A percentile compares a stretch with the other conserved stretches of the same genome.
These are phyloP conservation scores for Mythimna albipuncta DNA, from an alignment of 2,888 invertebrate species.

Conservation along the genomic window DNA sequence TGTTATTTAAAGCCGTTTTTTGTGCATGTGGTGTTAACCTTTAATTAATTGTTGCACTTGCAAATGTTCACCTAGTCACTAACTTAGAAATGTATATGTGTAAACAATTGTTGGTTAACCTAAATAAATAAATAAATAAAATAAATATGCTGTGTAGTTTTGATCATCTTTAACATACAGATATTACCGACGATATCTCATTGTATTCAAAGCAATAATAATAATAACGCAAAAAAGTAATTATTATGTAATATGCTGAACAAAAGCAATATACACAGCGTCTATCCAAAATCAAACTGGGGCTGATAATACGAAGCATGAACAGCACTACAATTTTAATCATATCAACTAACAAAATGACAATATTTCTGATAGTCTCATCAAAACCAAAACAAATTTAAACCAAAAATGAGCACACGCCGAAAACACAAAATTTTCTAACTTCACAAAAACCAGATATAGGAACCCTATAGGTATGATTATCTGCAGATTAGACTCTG, in stretches of 20 bases:
- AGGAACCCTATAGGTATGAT: slow-evolving; percentile 86
- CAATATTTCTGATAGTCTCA: background rate
- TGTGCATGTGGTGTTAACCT: too few relatives aligned
- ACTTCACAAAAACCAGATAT: slow-evolving; percentile 76
- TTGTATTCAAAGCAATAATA: background rate
- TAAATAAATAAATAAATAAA: too few relatives aligned
- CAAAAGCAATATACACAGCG: background rate
- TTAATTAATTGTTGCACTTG: too few relatives aligned
- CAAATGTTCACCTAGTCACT: too few relatives aligned
- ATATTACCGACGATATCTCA: background rate
- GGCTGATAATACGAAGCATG: background rate
- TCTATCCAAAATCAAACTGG: background rate
- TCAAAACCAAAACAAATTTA: background rate
- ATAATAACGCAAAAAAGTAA: background rate
- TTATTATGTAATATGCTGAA: background rate
- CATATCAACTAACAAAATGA: background rate
- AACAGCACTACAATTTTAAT: background rate
- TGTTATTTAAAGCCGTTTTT: too few relatives aligned
- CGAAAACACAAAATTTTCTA: slow-evolving; percentile 69
- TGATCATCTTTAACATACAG: too few relatives aligned
- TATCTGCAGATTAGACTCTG: slow-evolving; percentile 82
- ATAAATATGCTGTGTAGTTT: background rate
- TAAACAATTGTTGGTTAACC: too few relatives aligned
- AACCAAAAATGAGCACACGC: slow-evolving; percentile 37
- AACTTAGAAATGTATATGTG: too few relatives aligned